Evolutionary conservation across 2,888 invertebrate genomes (phyloP).

Genomic region (Nymphalis c-album): DNA sequence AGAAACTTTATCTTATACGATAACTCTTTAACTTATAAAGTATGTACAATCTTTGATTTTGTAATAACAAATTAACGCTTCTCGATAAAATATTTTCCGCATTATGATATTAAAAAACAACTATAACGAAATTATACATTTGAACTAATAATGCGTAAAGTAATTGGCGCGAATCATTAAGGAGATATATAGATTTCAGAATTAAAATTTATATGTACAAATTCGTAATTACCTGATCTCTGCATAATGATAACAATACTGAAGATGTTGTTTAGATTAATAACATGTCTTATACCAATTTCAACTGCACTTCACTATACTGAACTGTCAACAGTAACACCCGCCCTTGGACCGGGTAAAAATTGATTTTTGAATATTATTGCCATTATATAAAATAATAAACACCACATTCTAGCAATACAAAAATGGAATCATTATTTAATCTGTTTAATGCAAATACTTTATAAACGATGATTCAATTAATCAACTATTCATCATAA

Average conservation of each 20-base stretch:
- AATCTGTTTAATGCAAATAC: no score
- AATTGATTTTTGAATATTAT: conserved; percentile 69
- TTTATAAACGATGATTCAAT: no score
- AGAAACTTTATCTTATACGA: no score
- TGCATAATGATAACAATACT: conserved; percentile 65
- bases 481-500: no score
- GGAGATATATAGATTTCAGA: background rate
- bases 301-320: conserved; percentile 55
- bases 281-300: conserved; percentile 72
- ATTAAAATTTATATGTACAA: background rate
- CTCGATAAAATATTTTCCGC: background rate
- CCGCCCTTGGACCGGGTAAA: conserved; percentile 70
- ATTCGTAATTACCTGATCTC: conserved; percentile 69
- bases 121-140: conserved; percentile 14
- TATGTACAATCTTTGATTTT: background rate
- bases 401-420: no score
- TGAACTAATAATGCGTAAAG: conserved; percentile 14
- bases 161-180: conserved; percentile 32
- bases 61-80: background rate
- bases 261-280: conserved; percentile 61
- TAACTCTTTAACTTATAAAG: background rate
- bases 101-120: conserved; percentile 6
- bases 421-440: no score
- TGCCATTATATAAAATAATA: conserved; percentile 46
- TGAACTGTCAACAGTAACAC: conserved; percentile 72